A percentile compares a stretch with the other conserved stretches of the same genome.
phyloP scores from a whole-genome alignment of 2,113 vertebrate species.

The Chitala chitala region DNA sequence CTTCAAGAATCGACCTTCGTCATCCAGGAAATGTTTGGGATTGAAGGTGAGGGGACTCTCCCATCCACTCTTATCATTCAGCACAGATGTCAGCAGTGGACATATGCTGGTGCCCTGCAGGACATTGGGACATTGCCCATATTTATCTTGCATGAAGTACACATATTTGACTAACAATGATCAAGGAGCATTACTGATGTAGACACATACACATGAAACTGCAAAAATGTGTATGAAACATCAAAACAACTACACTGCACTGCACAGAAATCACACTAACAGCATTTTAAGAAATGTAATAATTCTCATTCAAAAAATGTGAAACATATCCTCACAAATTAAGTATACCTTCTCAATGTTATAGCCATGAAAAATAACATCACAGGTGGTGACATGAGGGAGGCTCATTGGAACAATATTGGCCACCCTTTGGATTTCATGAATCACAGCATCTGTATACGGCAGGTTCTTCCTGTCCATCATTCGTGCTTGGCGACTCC shows the following conservation, averaged over 20 bases:
- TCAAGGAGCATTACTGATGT: no score
- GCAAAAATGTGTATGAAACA: no score
- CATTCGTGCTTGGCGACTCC: slow-evolving; percentile 39
- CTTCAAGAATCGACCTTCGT: slow-evolving; percentile 48
- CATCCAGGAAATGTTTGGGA: slow-evolving; percentile 55
- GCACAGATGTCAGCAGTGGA: slow-evolving; percentile 53
- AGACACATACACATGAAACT: no score
- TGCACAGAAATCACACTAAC: no score
- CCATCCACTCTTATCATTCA: slow-evolving; percentile 57
- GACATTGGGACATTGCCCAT: no score
- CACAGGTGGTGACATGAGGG: slow-evolving; percentile 9
- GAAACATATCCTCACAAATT: no score
- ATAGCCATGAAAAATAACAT: slow-evolving; percentile 16
- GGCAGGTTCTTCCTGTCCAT: slow-evolving; percentile 51
- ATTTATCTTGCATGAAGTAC: no score
- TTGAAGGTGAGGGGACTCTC: slow-evolving; percentile 53
- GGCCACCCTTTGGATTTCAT: no score
- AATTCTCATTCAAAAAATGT: not conserved
- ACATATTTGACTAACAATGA: no score
- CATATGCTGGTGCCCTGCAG: slow-evolving; percentile 48
- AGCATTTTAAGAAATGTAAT: no score
- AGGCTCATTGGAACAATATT: slow-evolving; percentile 31
- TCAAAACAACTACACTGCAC: no score
- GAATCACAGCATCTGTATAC: slow-evolving; percentile 54
- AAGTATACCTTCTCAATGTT: slow-evolving; percentile 18